A percentile compares a stretch with the other conserved stretches of the same genome.
Conservation (phyloP, 1,140 invertebrate genomes). For the Bombus difficillimus region DNA sequence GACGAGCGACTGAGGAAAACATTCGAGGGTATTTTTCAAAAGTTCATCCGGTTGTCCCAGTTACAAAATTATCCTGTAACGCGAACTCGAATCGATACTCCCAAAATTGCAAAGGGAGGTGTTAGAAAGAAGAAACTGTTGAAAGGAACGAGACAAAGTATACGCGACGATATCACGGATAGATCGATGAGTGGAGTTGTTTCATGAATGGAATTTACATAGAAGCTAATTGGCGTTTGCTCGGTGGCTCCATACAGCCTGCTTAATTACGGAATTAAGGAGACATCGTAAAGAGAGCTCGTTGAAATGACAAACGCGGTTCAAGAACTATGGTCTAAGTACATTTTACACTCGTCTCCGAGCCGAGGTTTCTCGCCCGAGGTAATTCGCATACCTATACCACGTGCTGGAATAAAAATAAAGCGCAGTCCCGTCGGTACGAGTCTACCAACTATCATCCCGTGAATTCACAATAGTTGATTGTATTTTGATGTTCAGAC, state of each 20-base stretch:
- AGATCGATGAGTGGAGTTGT: too few species aligned
- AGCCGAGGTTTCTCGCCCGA: not conserved
- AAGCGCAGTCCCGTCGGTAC: slow-evolving; percentile 1
- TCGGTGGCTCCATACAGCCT: not conserved
- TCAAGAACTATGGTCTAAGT: slow-evolving; percentile 21
- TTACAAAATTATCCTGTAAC: not conserved
- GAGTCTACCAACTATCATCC: not conserved
- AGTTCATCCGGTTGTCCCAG: not conserved
- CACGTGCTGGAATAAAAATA: slow-evolving; percentile 56
- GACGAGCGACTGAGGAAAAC: not conserved
- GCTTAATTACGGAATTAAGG: slow-evolving; percentile 32
- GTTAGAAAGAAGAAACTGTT: not conserved
- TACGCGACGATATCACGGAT: too few species aligned
- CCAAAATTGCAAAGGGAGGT: not conserved
- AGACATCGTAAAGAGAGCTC: not conserved
- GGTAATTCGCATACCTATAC: slow-evolving; percentile 9
- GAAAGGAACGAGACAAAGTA: not conserved
- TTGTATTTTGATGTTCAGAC: not conserved
- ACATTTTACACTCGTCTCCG: slow-evolving; percentile 6
- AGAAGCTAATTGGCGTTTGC: not conserved
- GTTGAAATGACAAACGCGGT: slow-evolving; percentile 38
- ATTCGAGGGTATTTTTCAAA: not conserved
- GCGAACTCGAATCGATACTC: not conserved
- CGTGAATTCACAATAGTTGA: not conserved
- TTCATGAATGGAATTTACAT: not conserved